Evolutionary conservation across 2,797 vertebrate genomes (phyloP), one percentile per base, ranked within the genome.

Genomic region (Chloroceryle inda): DNA sequence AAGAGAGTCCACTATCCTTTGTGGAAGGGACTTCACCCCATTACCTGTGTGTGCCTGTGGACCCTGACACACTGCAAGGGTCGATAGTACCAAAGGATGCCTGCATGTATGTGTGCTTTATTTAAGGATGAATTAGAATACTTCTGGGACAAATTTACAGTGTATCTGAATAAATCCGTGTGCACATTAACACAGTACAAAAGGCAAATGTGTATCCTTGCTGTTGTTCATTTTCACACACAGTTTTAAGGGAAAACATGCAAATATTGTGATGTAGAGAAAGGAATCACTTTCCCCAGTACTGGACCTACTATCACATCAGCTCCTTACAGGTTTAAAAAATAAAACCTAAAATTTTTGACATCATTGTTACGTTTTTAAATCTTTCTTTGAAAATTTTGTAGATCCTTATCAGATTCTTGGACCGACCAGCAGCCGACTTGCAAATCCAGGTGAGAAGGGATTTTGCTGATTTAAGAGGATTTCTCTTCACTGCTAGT

Each of bases 391-490:
- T 91, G 45, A 73, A 76, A 45, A 82, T 94, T 74, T 85, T 64
- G 6, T 91, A 99, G 99, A 99, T 98, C 99, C 98, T 0, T 99
- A 99, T 91, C 99, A 99, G 97, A 99, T 99, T 93, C 98, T 99
- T 59, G 99, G 99, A 59, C 99, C 99, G 1, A 99, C 99, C 35
- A 99, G 99, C 96, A 99, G 99, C 96, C 98, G 99, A 84, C 98
- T 99, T 80, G 99, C 99, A 88, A 99, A 99, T 93, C 99, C 99
- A 98, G 99, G 99, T 99, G 97, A 98, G 97, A 85, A 82, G 63
- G 53, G 40, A 17, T 94, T 95, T 91, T 88, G 55, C 31, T 91
- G n/a, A 18, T 86, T 85, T 61, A 37, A n/a, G 53, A 84, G 45
- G 11, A 50, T 78, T 95, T 91, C 16, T 72, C 49, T 88, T 80